These are phyloP conservation scores for Chloroceryle aenea DNA, from an alignment of 2,113 vertebrate species.

Conservation along the genomic window DNA sequence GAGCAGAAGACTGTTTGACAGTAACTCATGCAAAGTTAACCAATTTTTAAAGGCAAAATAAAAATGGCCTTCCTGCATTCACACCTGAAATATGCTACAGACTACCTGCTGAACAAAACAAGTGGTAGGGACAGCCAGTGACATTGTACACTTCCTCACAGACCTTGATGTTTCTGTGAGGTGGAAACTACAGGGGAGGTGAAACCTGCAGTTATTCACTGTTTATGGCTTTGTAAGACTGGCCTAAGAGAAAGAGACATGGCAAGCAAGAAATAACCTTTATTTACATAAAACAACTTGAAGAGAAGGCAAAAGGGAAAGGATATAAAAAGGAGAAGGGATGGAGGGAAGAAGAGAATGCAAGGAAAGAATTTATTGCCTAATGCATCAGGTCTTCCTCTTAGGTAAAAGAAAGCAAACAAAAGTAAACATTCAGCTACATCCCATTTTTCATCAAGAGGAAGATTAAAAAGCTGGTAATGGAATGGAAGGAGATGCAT, in stretches of 20 bases:
- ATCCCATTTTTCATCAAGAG: not conserved
- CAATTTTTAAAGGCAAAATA: not conserved
- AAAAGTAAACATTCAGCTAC: not conserved
- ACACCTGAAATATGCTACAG: not conserved
- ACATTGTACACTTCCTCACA: not conserved
- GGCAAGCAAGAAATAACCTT: not conserved
- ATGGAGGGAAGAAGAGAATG: not conserved
- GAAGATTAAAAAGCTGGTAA: not conserved
- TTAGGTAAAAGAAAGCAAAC: not conserved
- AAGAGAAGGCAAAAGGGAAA: not conserved
- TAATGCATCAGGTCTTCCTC: not conserved
- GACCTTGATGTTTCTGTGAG: not conserved
- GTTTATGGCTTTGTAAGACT: not conserved
- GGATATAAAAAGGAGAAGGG: not conserved
- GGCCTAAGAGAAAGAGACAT: not conserved
- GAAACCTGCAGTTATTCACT: not conserved
- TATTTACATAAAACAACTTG: not conserved
- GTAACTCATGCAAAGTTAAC: not conserved
- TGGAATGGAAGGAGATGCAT: not conserved
- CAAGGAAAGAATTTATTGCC: not conserved
- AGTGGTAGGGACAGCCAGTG: not conserved
- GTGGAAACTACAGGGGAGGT: not conserved
- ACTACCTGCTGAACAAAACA: not conserved
- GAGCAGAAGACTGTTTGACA: not conserved
- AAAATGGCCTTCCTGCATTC: not conserved